Conservation (phyloP, 2,113 vertebrate species). For the Hippocampus barbouri region DNA sequence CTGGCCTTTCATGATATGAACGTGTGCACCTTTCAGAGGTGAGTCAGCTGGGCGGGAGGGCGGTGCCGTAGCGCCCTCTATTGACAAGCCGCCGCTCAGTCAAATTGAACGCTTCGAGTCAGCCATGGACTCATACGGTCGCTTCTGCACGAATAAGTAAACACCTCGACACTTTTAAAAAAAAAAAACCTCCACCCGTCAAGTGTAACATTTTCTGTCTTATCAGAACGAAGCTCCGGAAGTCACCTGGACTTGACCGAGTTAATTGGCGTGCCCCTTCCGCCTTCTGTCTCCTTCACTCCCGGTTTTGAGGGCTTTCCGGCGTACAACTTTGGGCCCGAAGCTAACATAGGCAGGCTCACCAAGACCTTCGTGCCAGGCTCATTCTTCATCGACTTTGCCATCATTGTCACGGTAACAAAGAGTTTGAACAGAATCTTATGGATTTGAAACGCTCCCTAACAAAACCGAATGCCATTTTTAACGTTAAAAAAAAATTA, state of each 20-base stretch:
- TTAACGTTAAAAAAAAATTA: neutral
- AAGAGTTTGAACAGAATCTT: neutral
- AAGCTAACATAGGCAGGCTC: slow-evolving; percentile 85
- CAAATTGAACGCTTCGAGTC: neutral
- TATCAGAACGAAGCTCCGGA: slow-evolving; percentile 73
- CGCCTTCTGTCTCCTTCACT: slow-evolving; percentile 86
- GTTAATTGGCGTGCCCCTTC: slow-evolving; percentile 89
- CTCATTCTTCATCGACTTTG: slow-evolving; percentile 84
- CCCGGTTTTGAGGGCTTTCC: slow-evolving; percentile 86
- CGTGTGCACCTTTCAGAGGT: too few relatives aligned
- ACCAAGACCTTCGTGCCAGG: slow-evolving; percentile 80
- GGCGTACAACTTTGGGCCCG: slow-evolving; percentile 83
- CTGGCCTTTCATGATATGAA: too few relatives aligned
- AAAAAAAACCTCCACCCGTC: neutral
- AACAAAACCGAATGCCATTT: neutral
- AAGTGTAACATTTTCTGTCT: slow-evolving; percentile 1
- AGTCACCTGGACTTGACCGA: slow-evolving; percentile 84
- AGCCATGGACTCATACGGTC: neutral
- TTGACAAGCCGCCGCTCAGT: too few relatives aligned
- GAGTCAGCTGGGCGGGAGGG: too few relatives aligned
- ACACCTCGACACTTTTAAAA: neutral
- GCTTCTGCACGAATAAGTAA: neutral
- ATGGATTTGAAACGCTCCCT: neutral
- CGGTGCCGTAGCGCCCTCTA: too few relatives aligned
- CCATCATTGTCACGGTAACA: slow-evolving; percentile 77